Conservation (phyloP, 2,113 vertebrate genomes). For the Pholis gunnellus region DNA sequence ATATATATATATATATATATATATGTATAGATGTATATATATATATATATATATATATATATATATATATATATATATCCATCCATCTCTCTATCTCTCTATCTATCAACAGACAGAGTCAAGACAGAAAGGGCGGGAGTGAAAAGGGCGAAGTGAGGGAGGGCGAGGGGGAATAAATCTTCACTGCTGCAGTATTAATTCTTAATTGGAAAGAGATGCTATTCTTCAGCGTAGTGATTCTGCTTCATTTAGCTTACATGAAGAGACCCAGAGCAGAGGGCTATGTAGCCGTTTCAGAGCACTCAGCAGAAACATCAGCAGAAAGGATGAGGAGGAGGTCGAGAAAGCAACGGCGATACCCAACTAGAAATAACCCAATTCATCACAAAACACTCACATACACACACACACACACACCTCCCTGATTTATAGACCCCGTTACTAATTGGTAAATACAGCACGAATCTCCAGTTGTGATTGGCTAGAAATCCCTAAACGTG, state of each 20-base stretch:
- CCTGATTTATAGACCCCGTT: constrained; percentile 46
- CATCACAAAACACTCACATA: constrained; percentile 65
- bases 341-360: constrained; percentile 34
- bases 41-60: constrained; percentile 24
- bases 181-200: constrained; percentile 77
- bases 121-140: constrained; percentile 48
- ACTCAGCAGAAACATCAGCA: constrained; percentile 70
- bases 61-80: constrained; percentile 21
- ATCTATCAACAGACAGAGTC: constrained; percentile 38
- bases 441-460: constrained; percentile 70
- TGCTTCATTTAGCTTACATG: constrained; percentile 72
- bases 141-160: constrained; percentile 48
- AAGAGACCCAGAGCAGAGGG: constrained; percentile 62
- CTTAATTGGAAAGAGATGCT: constrained; percentile 75
- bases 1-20: background rate
- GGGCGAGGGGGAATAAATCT: constrained; percentile 71
- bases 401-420: constrained; percentile 36
- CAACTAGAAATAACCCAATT: constrained; percentile 69
- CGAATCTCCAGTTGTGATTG: constrained; percentile 70
- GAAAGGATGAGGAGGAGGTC: constrained; percentile 45
- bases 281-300: constrained; percentile 60
- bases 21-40: constrained; percentile 8
- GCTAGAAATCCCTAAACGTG: constrained; percentile 53
- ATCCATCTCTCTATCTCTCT: constrained; percentile 28
- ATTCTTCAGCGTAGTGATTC: constrained; percentile 61